phyloP scores from a whole-genome alignment of 2,113 vertebrate species.

The Malurus alboscapulatus region DNA sequence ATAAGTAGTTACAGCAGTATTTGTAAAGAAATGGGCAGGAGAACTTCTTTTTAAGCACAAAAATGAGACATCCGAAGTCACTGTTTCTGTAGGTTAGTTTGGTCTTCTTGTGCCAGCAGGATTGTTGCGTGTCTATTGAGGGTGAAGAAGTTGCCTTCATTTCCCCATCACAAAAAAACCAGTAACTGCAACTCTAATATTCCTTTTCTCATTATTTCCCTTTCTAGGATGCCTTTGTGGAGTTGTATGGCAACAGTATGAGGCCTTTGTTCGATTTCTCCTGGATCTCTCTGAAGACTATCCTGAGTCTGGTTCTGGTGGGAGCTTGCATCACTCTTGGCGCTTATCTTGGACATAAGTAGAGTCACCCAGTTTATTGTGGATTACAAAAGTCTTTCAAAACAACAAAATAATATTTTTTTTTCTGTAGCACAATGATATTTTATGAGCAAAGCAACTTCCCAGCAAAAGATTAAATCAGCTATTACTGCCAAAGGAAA shows the following conservation, averaged over 20 bases:
- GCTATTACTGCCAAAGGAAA: constrained; percentile 87
- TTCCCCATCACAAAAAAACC: not conserved
- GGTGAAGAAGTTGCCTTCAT: not conserved
- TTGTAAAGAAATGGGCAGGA: not conserved
- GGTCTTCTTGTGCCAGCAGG: rapidly evolving
- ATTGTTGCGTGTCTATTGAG: not conserved
- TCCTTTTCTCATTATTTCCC: not conserved
- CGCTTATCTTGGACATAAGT: constrained; percentile 95
- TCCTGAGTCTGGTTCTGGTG: constrained; percentile 91
- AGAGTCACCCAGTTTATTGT: constrained; percentile 65
- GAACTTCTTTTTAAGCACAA: not conserved
- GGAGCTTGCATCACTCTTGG: constrained; percentile 95
- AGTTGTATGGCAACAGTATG: constrained; percentile 88
- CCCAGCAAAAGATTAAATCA: constrained; percentile 77
- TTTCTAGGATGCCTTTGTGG: constrained; percentile 93
- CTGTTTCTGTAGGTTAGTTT: not conserved
- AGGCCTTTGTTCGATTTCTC: constrained; percentile 87
- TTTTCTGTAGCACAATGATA: constrained; percentile 57
- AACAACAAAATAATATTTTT: constrained; percentile 66
- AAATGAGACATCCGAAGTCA: not conserved
- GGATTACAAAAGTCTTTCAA: constrained; percentile 69
- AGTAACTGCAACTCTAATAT: constrained; percentile 15
- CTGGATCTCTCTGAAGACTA: constrained; percentile 94
- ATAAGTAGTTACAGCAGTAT: not conserved
- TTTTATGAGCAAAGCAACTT: constrained; percentile 70